Base-by-base conservation (phyloP, 2,113 vertebrate genomes). In the Phalacrocorax carbo region DNA sequence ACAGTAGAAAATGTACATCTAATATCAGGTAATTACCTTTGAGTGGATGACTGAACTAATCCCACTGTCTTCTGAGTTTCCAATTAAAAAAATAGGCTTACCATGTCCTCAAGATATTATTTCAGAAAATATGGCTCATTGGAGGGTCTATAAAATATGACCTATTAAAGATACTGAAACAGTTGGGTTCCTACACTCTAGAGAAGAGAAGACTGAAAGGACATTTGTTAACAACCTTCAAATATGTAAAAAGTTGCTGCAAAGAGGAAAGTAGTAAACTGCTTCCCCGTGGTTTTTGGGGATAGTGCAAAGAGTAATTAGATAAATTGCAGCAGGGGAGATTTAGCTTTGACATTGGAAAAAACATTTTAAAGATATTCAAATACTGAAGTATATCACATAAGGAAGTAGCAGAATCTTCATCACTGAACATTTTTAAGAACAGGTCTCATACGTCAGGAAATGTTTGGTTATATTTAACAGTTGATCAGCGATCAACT, bases 1-100 rank as follows among this genome's bases (percentile, higher is more conserved):
- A 78, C 38, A 86, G 68, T 68, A 83, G 60, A 90, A 95, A 94
- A 95, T 60, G n/a, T 83, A 84, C 80, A 94, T 86, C 64, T 88
- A 90, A 86, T 94, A 92, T 86, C 76, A 95, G 38, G 88, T 92
- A 91, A 97, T 95, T 96, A 85, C 66, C 90, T 94, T 93, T 82
- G 78, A 91, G 96, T 87, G 82, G 64, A 87, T 94, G 92, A 87
- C 48, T 90, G 90, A 92, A 78, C 72, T 94, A 93, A 94, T 97
- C 88, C 68, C n/a, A 92, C 69, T 88, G 72, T 88, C 64, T 90
- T 96, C 86, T 68, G 80, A 94, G 34, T 87, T 96, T 96, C 72
- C 61, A 95, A 94, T 96, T 96, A 76, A 88, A 90, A 94, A 94
- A 84, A 71, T 32, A 86, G 29, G 30, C 80, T 96, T 93, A 86